Percentiles rank a stretch among this genome's conserved stretches.
Conservation (phyloP, 2,797 vertebrate species). For the Cyprinodon diabolis region DNA sequence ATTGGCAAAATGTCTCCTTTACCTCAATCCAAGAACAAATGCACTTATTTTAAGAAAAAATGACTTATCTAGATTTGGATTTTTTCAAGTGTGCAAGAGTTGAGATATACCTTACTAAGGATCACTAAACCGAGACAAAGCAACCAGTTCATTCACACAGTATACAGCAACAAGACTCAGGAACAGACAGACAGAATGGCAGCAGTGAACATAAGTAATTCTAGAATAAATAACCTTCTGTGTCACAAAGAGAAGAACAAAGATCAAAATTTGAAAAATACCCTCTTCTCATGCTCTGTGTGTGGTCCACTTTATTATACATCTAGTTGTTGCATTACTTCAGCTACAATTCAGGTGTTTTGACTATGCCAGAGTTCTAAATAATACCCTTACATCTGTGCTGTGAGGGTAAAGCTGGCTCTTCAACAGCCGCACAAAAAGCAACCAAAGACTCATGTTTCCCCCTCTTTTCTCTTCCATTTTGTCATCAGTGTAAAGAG, state of each 20-base stretch:
- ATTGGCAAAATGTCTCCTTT: too few relatives aligned
- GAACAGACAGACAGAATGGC: background rate
- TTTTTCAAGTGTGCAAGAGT: too few relatives aligned
- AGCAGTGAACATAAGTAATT: too few relatives aligned
- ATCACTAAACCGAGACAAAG: too few relatives aligned
- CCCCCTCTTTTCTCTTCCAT: constrained; percentile 18
- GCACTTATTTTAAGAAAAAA: too few relatives aligned
- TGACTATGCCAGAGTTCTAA: too few relatives aligned
- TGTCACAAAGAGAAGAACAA: background rate
- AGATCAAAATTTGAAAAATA: too few relatives aligned
- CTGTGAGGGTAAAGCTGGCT: too few relatives aligned
- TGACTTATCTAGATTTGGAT: too few relatives aligned
- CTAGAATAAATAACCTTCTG: too few relatives aligned
- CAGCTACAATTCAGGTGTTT: background rate
- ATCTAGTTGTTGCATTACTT: background rate
- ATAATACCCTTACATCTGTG: background rate
- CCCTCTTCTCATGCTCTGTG: background rate
- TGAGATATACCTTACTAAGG: too few relatives aligned
- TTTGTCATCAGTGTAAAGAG: constrained; percentile 29
- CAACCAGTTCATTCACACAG: background rate
- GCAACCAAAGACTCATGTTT: constrained; percentile 17
- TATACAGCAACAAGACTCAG: background rate
- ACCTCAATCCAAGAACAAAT: too few relatives aligned
- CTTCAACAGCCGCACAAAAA: background rate
- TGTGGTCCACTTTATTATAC: background rate